These are phyloP conservation scores for Cyclargus thomasi DNA, from an alignment of 1,140 invertebrate genomes.

Conservation along the genomic window DNA sequence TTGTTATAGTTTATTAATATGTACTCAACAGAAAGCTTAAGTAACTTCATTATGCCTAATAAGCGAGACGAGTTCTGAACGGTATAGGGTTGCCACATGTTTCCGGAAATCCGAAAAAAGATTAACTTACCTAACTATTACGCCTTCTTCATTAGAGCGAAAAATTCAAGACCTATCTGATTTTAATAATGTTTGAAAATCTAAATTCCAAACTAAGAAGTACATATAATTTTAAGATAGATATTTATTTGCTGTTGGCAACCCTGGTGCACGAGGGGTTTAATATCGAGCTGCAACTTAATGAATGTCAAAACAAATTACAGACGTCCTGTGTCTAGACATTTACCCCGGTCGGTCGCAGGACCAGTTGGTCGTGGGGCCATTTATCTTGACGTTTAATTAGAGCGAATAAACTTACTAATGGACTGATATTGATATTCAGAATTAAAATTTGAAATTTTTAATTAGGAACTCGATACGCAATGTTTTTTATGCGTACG, in stretches of 20 bases:
- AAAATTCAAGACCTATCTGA: too few relatives aligned
- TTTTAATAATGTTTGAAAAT: too few relatives aligned
- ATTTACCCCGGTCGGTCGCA: neutral
- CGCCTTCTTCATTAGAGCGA: too few relatives aligned
- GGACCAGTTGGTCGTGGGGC: neutral
- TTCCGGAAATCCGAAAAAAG: too few relatives aligned
- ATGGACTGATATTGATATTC: constrained; percentile 1
- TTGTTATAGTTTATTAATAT: neutral
- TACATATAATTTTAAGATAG: too few relatives aligned
- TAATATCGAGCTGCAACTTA: neutral
- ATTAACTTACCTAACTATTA: too few relatives aligned
- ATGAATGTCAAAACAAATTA: constrained; percentile 2
- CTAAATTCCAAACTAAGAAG: too few relatives aligned
- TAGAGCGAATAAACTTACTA: neutral
- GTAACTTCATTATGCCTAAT: neutral
- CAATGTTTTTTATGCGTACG: too few relatives aligned
- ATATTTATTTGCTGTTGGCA: neutral
- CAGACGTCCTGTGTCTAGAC: neutral
- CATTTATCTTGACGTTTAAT: neutral
- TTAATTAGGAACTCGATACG: neutral
- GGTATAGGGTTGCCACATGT: neutral
- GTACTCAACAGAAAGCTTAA: neutral
- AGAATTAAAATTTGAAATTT: neutral
- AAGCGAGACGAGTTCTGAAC: neutral
- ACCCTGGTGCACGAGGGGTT: neutral